Evolutionary conservation across 30 jellyfish, hydroid and myxozoan species (phyloP), one percentile per base, ranked within the genome.

Genomic region (Aurelia coerulea): DNA sequence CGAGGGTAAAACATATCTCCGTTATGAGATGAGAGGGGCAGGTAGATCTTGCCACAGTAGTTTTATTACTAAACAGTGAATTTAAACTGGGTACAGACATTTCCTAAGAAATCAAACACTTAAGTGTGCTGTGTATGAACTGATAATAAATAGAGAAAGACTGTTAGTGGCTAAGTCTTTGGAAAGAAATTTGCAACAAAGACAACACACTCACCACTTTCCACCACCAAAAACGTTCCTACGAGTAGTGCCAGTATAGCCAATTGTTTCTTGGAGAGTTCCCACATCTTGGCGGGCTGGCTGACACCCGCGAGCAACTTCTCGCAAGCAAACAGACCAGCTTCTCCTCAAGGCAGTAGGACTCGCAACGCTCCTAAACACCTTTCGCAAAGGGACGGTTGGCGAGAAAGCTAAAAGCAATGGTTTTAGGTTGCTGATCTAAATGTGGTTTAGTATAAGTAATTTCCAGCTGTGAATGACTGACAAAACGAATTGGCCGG

Each of bases 241-340:
- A 46, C 56, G 56, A 83, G 70, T 78, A 83, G 73, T 68, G 74
- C 8, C 16, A 83, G 73, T 4, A 83, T 3, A 12, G 80, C 86
- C 73, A 70, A 62, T 71, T 52, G 79, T 33, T 59, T 83, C 42
- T 34, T 70, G 80, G 92, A 83, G 92, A 54, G 74, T 49, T 37
- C 92, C 92, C 92, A 75, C 92, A 83, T 83, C 79, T 71, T 83
- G 82, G 92, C 87, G 92, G 92, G 82, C 92, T 71, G 92, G 92
- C 82, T 83, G 92, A 83, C 69, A 83, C 92, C 92, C 75, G 92
- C 92, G 92, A 83, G 92, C 92, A 9, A 34, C 69, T n/a, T 71
- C 92, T 83, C 92, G 92, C 92, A 83, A 83, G 92, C 92, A 53
- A 68, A 16, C 92, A 83, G 73, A 68, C 92, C 92, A 83, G 92